These are phyloP conservation scores for Crotophaga sulcirostris DNA, from an alignment of 2,113 vertebrate genomes.

Conservation along the genomic window DNA sequence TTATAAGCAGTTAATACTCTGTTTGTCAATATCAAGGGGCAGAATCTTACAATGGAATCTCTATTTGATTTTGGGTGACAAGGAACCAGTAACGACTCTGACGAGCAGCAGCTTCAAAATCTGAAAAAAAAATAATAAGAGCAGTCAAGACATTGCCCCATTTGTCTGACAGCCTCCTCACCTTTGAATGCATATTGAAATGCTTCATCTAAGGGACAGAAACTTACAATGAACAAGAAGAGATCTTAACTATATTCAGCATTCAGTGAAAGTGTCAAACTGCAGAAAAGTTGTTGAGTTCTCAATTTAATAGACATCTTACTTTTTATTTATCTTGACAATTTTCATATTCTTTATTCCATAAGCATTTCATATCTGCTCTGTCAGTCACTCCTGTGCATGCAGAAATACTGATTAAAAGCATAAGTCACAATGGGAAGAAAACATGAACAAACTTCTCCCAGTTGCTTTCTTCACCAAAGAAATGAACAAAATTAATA, in stretches of 20 bases:
- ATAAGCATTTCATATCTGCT: not conserved
- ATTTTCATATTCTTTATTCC: not conserved
- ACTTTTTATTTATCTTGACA: not conserved
- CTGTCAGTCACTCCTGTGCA: not conserved
- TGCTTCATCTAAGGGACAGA: not conserved
- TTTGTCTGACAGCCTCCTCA: not conserved
- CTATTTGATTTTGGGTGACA: not conserved
- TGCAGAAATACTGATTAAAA: not conserved
- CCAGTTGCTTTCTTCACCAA: not conserved
- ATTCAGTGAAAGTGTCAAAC: not conserved
- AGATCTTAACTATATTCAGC: not conserved
- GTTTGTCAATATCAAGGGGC: not conserved
- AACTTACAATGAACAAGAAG: not conserved
- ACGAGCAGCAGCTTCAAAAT: not conserved
- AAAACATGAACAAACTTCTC: not conserved
- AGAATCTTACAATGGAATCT: not conserved
- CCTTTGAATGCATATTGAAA: not conserved
- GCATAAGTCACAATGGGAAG: not conserved
- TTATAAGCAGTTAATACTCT: not conserved
- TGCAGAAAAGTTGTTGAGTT: not conserved
- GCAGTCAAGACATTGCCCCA: not conserved
- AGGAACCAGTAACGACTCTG: not conserved
- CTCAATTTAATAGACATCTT: not conserved
- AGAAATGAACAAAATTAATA: not conserved
- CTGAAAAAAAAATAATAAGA: not conserved